phyloP scores from a whole-genome alignment of 2,113 vertebrate species.

The Phodopus roborovskii region DNA sequence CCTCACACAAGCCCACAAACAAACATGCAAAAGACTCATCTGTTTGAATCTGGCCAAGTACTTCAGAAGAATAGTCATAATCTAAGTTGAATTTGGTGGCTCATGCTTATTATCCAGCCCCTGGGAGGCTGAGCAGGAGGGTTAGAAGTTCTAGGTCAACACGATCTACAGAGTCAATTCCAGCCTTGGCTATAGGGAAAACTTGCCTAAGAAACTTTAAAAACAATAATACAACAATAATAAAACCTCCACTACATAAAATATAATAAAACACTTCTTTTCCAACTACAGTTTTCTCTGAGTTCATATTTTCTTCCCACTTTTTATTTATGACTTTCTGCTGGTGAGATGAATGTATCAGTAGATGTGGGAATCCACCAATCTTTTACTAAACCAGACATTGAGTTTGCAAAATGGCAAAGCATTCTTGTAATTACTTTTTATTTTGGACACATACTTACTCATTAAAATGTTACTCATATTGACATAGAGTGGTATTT shows the following conservation, averaged over 20 bases:
- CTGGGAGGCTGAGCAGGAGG: background rate
- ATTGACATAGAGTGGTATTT: background rate
- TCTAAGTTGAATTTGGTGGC: background rate
- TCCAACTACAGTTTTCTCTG: background rate
- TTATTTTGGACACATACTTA: conserved; percentile 6
- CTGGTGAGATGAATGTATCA: background rate
- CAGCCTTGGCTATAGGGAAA: background rate
- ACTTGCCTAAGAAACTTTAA: background rate
- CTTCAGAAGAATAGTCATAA: background rate
- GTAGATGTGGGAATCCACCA: background rate
- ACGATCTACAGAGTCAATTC: background rate
- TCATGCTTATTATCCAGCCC: background rate
- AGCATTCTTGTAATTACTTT: background rate
- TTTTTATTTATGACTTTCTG: background rate
- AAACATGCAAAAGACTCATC: background rate
- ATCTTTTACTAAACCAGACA: background rate
- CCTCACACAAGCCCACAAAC: background rate
- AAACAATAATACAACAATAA: background rate
- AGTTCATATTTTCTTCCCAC: background rate
- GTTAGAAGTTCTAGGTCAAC: background rate
- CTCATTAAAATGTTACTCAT: background rate
- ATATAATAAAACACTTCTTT: background rate
- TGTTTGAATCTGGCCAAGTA: background rate
- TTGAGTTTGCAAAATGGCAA: background rate
- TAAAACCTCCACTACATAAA: background rate